Evolutionary conservation across 2,797 vertebrate species (phyloP), one percentile per base, ranked within the genome.

Genomic region (Gobio occitaniae): DNA sequence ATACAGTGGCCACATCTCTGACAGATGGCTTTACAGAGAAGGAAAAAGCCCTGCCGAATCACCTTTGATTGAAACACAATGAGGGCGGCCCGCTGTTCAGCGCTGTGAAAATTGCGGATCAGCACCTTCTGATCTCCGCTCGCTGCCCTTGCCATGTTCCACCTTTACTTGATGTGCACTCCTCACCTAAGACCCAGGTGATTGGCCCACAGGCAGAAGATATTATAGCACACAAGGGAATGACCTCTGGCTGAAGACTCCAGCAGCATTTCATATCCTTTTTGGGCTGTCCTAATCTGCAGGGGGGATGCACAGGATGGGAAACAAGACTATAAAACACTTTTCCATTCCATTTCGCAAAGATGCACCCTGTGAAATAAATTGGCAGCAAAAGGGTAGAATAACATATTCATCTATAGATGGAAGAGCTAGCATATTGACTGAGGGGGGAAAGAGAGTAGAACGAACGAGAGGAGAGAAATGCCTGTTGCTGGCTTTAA

Each of bases 281-380:
- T 90, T 88, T 91, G 86, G 91, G 90, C 91, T 88, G 89, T 91
- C 90, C 92, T 92, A 90, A 93, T 93, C 92, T 90, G 82, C 76
- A 84, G 86, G 74, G 86, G 76, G 59, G 48, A 78, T 52, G 74
- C 47, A 78, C 59, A 63, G 59, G 52, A 65, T 44, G 38, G 84
- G 87, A 81, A 83, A 88, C 78, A 86, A 89, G 86, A 92, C 93
- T 87, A 92, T 86, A 88, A 82, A 83, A 89, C 76, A 88, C 82
- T 89, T 89, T 86, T 94, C 91, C 90, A 92, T 93, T 93, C 91
- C 92, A 95, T 95, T 95, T 95, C 91, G 94, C 93, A 94, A 94
- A 93, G 91, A 87, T 92, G 91, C 90, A 92, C 92, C 91, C 91
- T 21, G 75, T 78, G 89, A 93, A 93, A 93, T 93, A 92, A 91